Percentiles rank a stretch among this genome's conserved stretches.
Conservation (phyloP, 2,113 vertebrate species). For the Hoplias malabaricus region DNA sequence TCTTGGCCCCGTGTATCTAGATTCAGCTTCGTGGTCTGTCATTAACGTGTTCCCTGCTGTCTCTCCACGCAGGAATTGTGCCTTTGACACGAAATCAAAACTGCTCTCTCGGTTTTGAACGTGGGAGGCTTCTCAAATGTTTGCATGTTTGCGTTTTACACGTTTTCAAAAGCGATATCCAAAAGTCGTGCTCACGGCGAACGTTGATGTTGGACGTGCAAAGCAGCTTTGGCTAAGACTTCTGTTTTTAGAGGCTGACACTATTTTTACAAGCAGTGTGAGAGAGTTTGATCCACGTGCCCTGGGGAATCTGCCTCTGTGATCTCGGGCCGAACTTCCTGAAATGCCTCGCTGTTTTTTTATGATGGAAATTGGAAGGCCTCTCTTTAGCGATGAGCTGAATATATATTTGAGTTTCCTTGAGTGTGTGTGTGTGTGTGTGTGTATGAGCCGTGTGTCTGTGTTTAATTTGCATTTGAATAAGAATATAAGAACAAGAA, state of each 20-base stretch:
- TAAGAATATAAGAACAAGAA: slow-evolving; percentile 10
- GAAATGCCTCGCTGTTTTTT: neutral
- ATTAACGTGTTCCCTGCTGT: neutral
- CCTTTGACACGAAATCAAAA: neutral
- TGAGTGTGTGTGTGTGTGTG: neutral
- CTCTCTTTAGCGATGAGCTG: neutral
- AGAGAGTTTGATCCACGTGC: slow-evolving; percentile 64
- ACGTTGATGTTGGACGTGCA: slow-evolving; percentile 61
- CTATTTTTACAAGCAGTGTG: slow-evolving; percentile 61
- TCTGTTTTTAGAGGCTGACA: slow-evolving; percentile 55
- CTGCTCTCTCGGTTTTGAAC: too few relatives aligned
- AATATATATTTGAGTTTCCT: neutral
- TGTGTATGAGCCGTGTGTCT: neutral
- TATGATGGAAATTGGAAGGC: neutral
- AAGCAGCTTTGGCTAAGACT: slow-evolving; percentile 61
- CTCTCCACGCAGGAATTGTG: neutral
- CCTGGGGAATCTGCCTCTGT: slow-evolving; percentile 58
- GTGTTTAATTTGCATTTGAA: slow-evolving; percentile 19
- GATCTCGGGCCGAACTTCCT: slow-evolving; percentile 49
- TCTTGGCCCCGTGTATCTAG: neutral
- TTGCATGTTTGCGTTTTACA: slow-evolving; percentile 10
- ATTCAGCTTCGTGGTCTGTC: neutral
- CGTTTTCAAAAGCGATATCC: slow-evolving; percentile 42
- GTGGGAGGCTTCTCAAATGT: neutral
- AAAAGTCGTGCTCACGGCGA: slow-evolving; percentile 42